These are phyloP conservation scores for Scartelaos histophorus DNA, from an alignment of 2,113 vertebrate genomes.

Conservation along the genomic window DNA sequence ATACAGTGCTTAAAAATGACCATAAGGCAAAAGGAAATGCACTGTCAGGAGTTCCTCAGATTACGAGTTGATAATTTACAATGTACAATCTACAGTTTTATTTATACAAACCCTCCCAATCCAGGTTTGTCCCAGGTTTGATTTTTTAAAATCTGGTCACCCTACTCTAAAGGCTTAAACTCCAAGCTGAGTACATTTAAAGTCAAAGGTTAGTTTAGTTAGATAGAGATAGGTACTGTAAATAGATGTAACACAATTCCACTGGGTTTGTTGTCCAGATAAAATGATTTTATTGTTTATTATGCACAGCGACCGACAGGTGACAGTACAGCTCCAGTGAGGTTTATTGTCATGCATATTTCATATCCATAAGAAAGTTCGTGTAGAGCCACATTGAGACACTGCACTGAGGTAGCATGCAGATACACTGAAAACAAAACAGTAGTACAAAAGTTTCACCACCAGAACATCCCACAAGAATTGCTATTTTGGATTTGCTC, in stretches of 20 bases:
- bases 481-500: not conserved
- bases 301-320: constrained; percentile 27
- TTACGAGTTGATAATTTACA: too few species aligned
- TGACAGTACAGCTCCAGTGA: constrained; percentile 34
- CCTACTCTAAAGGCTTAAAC: too few species aligned
- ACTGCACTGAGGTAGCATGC: constrained; percentile 68
- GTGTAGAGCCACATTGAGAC: constrained; percentile 32
- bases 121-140: too few species aligned
- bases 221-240: too few species aligned
- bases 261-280: not conserved
- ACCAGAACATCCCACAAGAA: constrained; percentile 9
- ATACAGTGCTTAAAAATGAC: too few species aligned
- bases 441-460: constrained; percentile 47
- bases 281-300: constrained; percentile 10
- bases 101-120: too few species aligned
- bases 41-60: too few species aligned
- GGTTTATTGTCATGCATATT: constrained; percentile 59
- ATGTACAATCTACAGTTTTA: too few species aligned
- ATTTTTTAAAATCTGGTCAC: too few species aligned
- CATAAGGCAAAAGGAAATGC: too few species aligned
- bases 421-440: constrained; percentile 26
- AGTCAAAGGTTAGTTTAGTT: too few species aligned
- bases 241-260: not conserved
- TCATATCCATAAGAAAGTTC: constrained; percentile 37
- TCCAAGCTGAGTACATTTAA: too few species aligned